phyloP scores from a whole-genome alignment of 2,113 vertebrate species.

The Dolichallabes microphthalmus region DNA sequence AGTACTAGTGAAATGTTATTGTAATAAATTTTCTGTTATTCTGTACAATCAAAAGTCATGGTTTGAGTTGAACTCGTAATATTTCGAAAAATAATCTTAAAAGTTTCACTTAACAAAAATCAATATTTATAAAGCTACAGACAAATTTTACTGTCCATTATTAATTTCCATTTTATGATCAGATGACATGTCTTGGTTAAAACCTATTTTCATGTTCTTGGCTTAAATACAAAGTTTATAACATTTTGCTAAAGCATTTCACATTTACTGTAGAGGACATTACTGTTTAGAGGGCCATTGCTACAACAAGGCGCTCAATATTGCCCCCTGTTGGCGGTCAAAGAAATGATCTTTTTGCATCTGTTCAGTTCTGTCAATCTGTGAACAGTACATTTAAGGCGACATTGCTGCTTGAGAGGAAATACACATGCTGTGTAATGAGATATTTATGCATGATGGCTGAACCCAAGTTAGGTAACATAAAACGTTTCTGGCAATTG shows the following conservation, averaged over 20 bases:
- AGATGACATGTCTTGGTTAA: neutral
- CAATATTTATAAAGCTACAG: no score
- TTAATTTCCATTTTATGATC: neutral
- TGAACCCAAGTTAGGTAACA: neutral
- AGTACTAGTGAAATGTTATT: no score
- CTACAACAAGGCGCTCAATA: neutral
- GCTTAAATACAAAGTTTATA: neutral
- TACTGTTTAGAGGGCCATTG: neutral
- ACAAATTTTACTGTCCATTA: neutral
- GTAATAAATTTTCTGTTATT: no score
- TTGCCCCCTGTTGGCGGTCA: neutral
- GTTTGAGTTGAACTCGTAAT: no score
- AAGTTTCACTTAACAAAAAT: no score
- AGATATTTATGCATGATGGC: slow-evolving; percentile 12
- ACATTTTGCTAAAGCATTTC: neutral
- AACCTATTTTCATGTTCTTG: neutral
- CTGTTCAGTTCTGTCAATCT: slow-evolving; percentile 22
- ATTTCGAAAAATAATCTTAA: no score
- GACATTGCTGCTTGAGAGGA: neutral
- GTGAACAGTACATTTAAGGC: slow-evolving; percentile 1
- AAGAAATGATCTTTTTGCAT: neutral
- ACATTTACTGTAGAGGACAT: neutral
- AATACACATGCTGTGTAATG: slow-evolving; percentile 12
- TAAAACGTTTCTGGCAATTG: neutral
- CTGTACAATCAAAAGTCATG: no score